Evolutionary conservation across 2,113 vertebrate species (phyloP), one percentile per base, ranked within the genome.

Genomic region (Merops nubicus): DNA sequence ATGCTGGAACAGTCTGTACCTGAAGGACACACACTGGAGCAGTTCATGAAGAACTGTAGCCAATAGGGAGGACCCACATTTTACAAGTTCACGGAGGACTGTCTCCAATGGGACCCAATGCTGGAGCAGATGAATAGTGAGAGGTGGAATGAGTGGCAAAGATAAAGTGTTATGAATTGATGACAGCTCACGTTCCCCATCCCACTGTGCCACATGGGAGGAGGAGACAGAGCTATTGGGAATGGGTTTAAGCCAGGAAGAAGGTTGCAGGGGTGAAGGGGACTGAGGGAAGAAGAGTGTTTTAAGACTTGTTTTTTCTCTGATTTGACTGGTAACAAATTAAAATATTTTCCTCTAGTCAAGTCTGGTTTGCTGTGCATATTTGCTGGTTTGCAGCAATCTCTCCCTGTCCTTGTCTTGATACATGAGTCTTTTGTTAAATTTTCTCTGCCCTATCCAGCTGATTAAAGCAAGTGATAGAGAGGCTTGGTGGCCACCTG

Each of bases 171-270:
- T 53, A 53, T 53, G 51, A 67, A 28, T 2, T 40, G 34, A 18
- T 23, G 3, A 1, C 18, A 48, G 8, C 2, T 0, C 4, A 1
- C 5, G 16, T 45, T 67, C 12, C 4, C 4, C 6, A 3, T 11
- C 3, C 2, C 34, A 5, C 29, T 72, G 6, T 4, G 4, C 15
- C 26, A n/a, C 13, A 42, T 3, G 2, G 6, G 31, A 53, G 20
- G 12, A 40, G 6, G 5, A 82, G 11, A 23, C 3, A 38, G 16
- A 53, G 19, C 36, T 36, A 33, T 1, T 36, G 25, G 6, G 7
- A 69, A 9, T 53, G 50, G 53, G n/a, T 15, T 9, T 36, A 15
- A 47, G 21, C 11, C 5, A 16, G 12, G 20, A 29, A 36, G 18
- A 65, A 60, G 16, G 7, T n/a, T n/a, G n/a, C n/a, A n/a, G n/a